A percentile compares a stretch with the other conserved stretches of the same genome.
Conservation (phyloP, 2,888 invertebrate genomes). For the Philopedon plagiatum region DNA sequence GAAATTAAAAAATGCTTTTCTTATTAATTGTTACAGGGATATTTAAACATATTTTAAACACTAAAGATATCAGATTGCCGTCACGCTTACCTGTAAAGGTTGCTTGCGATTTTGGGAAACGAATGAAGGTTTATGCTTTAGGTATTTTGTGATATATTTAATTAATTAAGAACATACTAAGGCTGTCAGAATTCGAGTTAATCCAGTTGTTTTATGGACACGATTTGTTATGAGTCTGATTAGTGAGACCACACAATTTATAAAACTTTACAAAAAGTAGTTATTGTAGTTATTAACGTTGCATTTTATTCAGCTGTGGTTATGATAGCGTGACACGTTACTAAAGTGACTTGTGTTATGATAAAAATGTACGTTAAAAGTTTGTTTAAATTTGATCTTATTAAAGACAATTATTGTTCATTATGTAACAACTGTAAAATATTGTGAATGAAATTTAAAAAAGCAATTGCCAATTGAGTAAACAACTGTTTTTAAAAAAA, state of each 20-base stretch:
- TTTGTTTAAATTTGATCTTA: no score
- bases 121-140: slow-evolving; percentile 3
- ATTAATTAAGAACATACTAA: slow-evolving; percentile 1
- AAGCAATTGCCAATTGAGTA: no score
- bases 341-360: no score
- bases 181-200: slow-evolving; percentile 12
- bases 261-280: neutral
- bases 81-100: slow-evolving; percentile 12
- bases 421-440: no score
- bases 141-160: neutral
- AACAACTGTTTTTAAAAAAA: no score
- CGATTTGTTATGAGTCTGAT: neutral
- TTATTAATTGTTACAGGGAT: neutral
- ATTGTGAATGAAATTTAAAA: no score
- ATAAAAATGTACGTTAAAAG: no score
- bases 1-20: neutral
- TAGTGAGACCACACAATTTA: slow-evolving; percentile 1
- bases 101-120: neutral
- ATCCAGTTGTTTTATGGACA: slow-evolving; percentile 4
- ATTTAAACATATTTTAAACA: neutral
- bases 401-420: no score
- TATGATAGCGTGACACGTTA: no score
- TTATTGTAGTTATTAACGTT: neutral
- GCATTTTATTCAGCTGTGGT: neutral
- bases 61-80: neutral